Percentiles rank a stretch among this genome's conserved stretches.
phyloP scores from a whole-genome alignment of 2,888 invertebrate genomes.

The Caenorhabditis parvicauda region DNA sequence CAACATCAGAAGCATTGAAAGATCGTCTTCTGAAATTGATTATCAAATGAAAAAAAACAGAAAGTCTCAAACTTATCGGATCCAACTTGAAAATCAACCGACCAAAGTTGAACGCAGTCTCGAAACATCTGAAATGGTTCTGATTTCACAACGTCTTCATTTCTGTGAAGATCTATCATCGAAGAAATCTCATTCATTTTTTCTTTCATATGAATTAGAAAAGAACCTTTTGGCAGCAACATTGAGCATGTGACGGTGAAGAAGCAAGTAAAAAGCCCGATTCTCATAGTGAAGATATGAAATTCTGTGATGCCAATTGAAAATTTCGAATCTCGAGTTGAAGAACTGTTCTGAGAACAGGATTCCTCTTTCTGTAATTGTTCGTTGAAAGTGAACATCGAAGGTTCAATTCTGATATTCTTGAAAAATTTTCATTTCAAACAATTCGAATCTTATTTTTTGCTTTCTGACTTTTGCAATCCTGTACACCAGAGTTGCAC shows the following conservation, averaged over 20 bases:
- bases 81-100: slow-evolving; percentile 79
- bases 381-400: neutral
- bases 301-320: slow-evolving; percentile 66
- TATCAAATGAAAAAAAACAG: neutral
- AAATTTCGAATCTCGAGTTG: slow-evolving; percentile 78
- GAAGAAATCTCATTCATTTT: no score
- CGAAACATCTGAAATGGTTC: slow-evolving; percentile 64
- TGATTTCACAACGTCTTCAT: no score
- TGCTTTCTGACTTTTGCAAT: no score
- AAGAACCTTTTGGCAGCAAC: slow-evolving; percentile 67
- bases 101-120: slow-evolving; percentile 81
- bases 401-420: neutral
- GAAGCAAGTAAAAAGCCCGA: slow-evolving; percentile 76
- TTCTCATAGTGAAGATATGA: slow-evolving; percentile 81
- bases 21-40: slow-evolving; percentile 69
- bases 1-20: slow-evolving; percentile 76
- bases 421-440: neutral
- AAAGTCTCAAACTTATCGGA: slow-evolving; percentile 67
- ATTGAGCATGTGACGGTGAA: slow-evolving; percentile 78
- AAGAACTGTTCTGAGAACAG: slow-evolving; percentile 77
- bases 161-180: neutral
- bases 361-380: slow-evolving; percentile 73
- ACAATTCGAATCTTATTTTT: no score
- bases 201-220: neutral
- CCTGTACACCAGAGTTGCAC: no score